Conservation (phyloP, 2,113 vertebrate species). For the Tautogolabrus adspersus region DNA sequence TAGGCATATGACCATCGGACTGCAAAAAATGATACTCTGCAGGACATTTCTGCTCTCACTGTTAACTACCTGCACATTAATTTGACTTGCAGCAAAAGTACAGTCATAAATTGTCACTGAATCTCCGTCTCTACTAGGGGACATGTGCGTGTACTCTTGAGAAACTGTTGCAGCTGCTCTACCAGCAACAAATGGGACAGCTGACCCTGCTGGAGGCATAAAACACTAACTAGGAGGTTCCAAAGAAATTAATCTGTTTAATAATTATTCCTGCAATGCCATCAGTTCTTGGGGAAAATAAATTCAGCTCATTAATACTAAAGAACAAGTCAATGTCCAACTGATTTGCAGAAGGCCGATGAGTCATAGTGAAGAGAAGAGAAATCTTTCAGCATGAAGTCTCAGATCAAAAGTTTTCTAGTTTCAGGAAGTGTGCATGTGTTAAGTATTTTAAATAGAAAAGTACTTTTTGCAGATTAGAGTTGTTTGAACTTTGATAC, state of each 20-base stretch:
- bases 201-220: not conserved
- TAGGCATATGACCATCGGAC: slow-evolving; percentile 1
- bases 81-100: not conserved
- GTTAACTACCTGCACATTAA: not conserved
- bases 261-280: not conserved
- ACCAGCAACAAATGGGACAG: not conserved
- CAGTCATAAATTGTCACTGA: not conserved
- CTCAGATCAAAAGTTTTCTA: not conserved
- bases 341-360: not conserved
- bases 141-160: not conserved
- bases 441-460: no score
- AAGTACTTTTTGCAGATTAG: no score
- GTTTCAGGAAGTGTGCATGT: not conserved
- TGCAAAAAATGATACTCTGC: not conserved
- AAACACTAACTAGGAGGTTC: no score
- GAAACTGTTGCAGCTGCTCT: not conserved
- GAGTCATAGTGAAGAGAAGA: not conserved
- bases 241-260: not conserved
- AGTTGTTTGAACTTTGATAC: no score
- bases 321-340: not conserved
- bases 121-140: no score
- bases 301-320: not conserved
- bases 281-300: not conserved
- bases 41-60: slow-evolving; percentile 11
- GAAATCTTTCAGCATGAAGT: not conserved